These are phyloP conservation scores for Antheraea pernyi DNA, from an alignment of 1,140 invertebrate species.

Conservation along the genomic window DNA sequence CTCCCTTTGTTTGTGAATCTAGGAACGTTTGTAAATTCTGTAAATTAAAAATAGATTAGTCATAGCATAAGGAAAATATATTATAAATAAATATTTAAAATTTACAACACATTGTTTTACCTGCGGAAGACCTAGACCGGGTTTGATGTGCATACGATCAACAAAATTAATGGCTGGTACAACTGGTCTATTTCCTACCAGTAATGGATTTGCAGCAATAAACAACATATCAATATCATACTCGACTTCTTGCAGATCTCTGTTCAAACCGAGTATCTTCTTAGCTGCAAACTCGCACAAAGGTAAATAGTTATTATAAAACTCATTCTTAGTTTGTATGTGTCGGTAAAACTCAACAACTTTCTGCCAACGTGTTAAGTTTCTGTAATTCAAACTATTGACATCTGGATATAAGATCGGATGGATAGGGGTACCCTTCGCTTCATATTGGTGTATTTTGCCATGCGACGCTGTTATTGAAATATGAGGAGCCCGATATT, in stretches of 20 bases:
- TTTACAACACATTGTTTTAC: slow-evolving; percentile 35
- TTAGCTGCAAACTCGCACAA: slow-evolving; percentile 57
- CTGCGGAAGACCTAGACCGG: slow-evolving; percentile 63
- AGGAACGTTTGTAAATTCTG: slow-evolving; percentile 73
- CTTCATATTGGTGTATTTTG: slow-evolving; percentile 61
- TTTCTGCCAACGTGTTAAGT: slow-evolving; percentile 56
- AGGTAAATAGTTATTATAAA: slow-evolving; percentile 59
- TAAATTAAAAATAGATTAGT: slow-evolving; percentile 14
- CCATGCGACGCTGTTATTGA: slow-evolving; percentile 59
- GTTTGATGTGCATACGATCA: slow-evolving; percentile 78
- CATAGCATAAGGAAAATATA: slow-evolving; percentile 2
- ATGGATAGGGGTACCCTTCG: slow-evolving; percentile 61
- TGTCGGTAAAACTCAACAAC: slow-evolving; percentile 52
- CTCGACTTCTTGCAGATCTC: slow-evolving; percentile 56
- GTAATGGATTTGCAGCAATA: slow-evolving; percentile 48
- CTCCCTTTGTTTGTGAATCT: slow-evolving; percentile 72
- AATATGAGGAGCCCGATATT: slow-evolving; percentile 62
- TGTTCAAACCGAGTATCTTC: slow-evolving; percentile 56
- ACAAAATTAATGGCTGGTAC: slow-evolving; percentile 76
- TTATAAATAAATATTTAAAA: not conserved
- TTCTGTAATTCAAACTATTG: slow-evolving; percentile 51
- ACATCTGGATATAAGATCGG: slow-evolving; percentile 63
- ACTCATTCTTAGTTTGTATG: slow-evolving; percentile 53
- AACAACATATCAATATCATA: slow-evolving; percentile 66
- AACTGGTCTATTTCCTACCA: slow-evolving; percentile 60